Conservation (phyloP, 2,113 vertebrate genomes). For the Progne subis region DNA sequence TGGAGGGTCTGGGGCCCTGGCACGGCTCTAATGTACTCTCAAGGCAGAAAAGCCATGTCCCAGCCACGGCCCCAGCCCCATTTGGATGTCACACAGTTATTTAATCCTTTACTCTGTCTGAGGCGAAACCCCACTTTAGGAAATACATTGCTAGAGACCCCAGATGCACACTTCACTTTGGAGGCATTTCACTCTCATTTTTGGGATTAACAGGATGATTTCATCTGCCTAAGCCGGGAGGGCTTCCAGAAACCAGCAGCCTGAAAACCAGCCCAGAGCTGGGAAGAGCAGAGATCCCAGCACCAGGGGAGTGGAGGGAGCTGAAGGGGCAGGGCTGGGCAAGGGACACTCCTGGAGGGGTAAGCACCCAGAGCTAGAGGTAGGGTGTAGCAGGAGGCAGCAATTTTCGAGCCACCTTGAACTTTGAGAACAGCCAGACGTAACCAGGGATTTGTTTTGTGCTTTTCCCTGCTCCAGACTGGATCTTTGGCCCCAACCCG, state of each 20-base stretch:
- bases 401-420: background rate
- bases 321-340: too few relatives aligned
- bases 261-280: background rate
- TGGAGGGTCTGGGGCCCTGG: background rate
- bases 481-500: conserved; percentile 76
- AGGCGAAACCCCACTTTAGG: background rate
- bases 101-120: background rate
- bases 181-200: conserved; percentile 5
- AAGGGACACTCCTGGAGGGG: background rate
- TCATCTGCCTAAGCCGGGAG: background rate
- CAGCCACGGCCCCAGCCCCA: background rate
- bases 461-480: conserved; percentile 71
- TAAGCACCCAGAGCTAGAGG: rapidly evolving
- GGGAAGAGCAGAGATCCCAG: background rate
- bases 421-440: rapidly evolving
- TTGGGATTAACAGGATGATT: conserved; percentile 2
- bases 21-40: background rate
- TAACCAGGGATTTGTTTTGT: background rate
- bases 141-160: background rate
- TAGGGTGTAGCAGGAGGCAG: background rate
- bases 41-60: background rate
- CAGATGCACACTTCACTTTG: background rate
- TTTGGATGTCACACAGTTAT: background rate
- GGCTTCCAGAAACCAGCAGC: background rate
- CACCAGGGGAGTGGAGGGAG: background rate